Conservation (phyloP, 2,797 vertebrate genomes). For the Siniperca undulata region DNA sequence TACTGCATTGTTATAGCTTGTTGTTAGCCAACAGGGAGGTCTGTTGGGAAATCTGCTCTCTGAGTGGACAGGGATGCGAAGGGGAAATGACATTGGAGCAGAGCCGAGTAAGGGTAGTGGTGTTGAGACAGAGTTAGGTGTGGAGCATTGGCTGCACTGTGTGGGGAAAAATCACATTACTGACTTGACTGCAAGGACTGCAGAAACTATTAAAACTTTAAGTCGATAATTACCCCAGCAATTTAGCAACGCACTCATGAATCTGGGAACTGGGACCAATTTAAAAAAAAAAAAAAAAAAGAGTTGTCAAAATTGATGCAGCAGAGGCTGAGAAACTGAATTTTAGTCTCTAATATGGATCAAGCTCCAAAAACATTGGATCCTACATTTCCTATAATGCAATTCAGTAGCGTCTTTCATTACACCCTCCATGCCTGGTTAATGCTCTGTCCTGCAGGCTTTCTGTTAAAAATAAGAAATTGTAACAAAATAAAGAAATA, state of each 20-base stretch:
- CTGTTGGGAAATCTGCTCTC: constrained; percentile 34
- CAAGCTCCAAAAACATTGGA: not conserved
- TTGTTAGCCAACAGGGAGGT: constrained; percentile 27
- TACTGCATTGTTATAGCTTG: constrained; percentile 31
- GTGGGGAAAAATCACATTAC: not conserved
- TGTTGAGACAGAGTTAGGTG: constrained; percentile 2
- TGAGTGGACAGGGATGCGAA: constrained; percentile 13
- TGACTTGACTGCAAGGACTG: not conserved
- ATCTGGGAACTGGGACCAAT: no score
- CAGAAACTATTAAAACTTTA: not conserved
- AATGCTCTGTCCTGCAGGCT: not conserved
- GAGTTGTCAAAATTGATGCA: not conserved
- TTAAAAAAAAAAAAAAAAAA: not conserved
- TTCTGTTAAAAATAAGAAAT: no score
- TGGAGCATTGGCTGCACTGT: not conserved
- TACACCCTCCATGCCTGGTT: not conserved
- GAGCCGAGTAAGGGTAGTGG: constrained; percentile 7
- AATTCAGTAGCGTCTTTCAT: not conserved
- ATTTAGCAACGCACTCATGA: no score
- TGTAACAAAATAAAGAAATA: no score
- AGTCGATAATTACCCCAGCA: not conserved
- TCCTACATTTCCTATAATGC: constrained; percentile 8
- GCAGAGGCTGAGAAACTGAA: not conserved
- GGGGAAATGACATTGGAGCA: not conserved
- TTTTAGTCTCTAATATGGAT: not conserved